Conservation (phyloP, 2,797 vertebrate genomes). For the Zalophus californianus region DNA sequence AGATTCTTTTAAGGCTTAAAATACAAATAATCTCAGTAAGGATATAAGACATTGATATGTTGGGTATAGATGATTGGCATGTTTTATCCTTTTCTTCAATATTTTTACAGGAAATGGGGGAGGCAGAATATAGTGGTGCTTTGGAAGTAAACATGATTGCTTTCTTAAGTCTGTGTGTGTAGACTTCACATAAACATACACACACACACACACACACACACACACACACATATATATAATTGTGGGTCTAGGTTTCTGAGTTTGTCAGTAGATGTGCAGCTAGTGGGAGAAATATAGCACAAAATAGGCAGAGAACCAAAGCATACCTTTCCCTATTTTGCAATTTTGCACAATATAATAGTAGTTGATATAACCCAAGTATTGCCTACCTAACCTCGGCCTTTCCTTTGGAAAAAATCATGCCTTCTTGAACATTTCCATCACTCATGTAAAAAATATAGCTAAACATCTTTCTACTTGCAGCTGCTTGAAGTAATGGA, state of each 20-base stretch:
- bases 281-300: not conserved
- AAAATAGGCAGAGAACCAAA: not conserved
- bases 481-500: slow-evolving; percentile 76
- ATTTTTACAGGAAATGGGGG: not conserved
- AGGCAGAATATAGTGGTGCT: not conserved
- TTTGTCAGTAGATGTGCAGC: not conserved
- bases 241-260: not conserved
- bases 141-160: not conserved
- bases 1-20: not conserved
- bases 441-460: slow-evolving; percentile 73
- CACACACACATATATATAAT: not conserved
- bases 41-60: not conserved
- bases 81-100: not conserved
- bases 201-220: too few relatives aligned
- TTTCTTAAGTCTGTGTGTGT: not conserved
- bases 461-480: slow-evolving; percentile 76
- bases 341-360: slow-evolving; percentile 11
- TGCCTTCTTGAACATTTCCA: slow-evolving; percentile 61
- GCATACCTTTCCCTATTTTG: not conserved
- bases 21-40: not conserved
- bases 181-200: not conserved
- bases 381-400: slow-evolving; percentile 42
- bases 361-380: slow-evolving; percentile 31
- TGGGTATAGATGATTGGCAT: not conserved
- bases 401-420: slow-evolving; percentile 60